Evolutionary conservation across 2,113 vertebrate genomes (phyloP).

Genomic region (Paracyprichromis sp.): DNA sequence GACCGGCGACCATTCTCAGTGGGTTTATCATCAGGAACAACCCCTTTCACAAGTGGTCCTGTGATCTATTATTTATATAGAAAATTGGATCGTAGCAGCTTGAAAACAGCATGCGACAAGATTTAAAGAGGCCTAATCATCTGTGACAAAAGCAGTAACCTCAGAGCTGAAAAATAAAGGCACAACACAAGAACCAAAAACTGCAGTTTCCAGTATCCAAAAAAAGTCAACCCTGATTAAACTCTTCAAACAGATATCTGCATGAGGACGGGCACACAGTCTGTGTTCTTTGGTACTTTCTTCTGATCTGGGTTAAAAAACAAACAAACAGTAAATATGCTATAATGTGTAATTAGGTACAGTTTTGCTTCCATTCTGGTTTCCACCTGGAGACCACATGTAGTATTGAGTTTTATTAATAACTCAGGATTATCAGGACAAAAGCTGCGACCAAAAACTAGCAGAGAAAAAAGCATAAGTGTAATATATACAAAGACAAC

Average conservation of each 20-base stretch:
- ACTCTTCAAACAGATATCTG: neutral
- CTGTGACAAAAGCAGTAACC: neutral
- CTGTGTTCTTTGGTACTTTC: neutral
- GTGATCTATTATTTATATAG: neutral
- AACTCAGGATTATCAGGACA: neutral
- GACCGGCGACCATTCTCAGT: neutral
- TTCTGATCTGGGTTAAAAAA: neutral
- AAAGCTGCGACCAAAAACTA: neutral
- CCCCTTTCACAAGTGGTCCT: neutral
- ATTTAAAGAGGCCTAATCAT: neutral
- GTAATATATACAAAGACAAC: neutral
- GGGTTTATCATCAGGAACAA: neutral
- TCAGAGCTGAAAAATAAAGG: neutral
- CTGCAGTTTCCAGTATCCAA: neutral
- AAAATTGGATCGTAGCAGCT: neutral
- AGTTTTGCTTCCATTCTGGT: rapidly evolving
- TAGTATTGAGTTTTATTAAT: neutral
- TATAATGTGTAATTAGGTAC: neutral
- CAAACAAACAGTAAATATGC: neutral
- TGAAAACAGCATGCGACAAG: neutral
- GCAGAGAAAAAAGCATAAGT: neutral
- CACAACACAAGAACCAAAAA: neutral
- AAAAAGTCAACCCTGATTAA: neutral
- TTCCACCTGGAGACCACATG: neutral
- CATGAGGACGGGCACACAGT: neutral